phyloP scores from a whole-genome alignment of 2,797 vertebrate genomes.

The Hippopotamyrus pictus region DNA sequence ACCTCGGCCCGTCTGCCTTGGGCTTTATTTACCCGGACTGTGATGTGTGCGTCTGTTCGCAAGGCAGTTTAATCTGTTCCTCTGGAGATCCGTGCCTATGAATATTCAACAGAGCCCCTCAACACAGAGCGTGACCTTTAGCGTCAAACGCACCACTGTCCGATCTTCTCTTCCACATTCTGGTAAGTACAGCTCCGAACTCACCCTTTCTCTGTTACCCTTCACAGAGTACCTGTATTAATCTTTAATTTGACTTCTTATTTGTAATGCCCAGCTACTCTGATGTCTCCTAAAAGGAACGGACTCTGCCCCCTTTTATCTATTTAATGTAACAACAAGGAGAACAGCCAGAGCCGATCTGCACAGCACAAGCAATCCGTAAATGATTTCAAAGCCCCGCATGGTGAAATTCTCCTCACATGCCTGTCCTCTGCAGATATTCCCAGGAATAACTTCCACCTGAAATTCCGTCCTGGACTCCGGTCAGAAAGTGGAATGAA shows the following conservation, averaged over 20 bases:
- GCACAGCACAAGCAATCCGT: not conserved
- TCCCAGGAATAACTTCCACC: not conserved
- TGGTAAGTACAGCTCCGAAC: not conserved
- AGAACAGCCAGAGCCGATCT: not conserved
- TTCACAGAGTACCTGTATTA: constrained; percentile 30
- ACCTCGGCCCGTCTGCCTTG: not conserved
- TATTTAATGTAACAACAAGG: not conserved
- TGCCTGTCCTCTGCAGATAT: not conserved
- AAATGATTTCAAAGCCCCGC: not conserved
- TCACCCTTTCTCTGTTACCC: constrained; percentile 21
- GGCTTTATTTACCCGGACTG: not conserved
- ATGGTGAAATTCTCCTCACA: not conserved
- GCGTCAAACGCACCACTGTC: not conserved
- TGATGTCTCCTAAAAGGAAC: not conserved
- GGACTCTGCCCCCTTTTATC: not conserved
- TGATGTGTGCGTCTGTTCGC: not conserved
- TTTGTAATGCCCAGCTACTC: constrained; percentile 17
- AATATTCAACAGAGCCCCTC: not conserved
- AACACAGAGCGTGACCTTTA: not conserved
- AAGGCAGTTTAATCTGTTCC: constrained; percentile 27
- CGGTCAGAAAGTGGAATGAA: not conserved
- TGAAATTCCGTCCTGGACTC: not conserved
- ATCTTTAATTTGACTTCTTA: constrained; percentile 29
- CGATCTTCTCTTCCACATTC: not conserved
- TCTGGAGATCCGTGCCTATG: constrained; percentile 17